These are phyloP conservation scores for Philonicus albiceps DNA, from an alignment of 2,888 invertebrate species.

Conservation along the genomic window DNA sequence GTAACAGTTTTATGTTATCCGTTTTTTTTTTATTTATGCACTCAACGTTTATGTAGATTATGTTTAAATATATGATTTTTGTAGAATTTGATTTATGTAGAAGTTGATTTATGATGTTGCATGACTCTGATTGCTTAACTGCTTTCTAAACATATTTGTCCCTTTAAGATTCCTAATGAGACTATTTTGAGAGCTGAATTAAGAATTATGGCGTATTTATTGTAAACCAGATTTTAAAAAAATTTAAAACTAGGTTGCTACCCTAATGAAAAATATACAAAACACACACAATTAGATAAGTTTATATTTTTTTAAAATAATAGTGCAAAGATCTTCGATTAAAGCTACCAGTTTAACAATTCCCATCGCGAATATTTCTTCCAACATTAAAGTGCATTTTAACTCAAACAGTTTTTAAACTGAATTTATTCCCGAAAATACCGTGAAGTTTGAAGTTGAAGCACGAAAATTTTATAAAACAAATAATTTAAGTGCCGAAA, in stretches of 20 bases:
- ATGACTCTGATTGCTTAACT: too few species aligned
- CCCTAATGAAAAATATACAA: too few species aligned
- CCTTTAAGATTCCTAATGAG: neutral
- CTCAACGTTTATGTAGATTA: neutral
- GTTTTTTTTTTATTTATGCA: neutral
- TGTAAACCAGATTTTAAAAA: too few species aligned
- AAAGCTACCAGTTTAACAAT: neutral
- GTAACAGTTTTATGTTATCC: neutral
- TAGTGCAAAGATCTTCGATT: neutral
- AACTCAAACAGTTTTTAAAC: neutral
- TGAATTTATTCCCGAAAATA: neutral
- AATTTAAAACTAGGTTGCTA: too few species aligned
- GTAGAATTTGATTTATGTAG: neutral
- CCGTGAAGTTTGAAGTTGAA: too few species aligned
- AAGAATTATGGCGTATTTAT: too few species aligned
- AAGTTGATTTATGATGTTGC: neutral
- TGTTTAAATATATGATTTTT: neutral
- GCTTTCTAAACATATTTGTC: too few species aligned
- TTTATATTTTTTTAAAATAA: neutral
- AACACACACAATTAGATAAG: neutral
- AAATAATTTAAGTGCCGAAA: too few species aligned
- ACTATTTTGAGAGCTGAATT: neutral
- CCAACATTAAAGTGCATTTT: too few species aligned
- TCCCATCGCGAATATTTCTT: neutral
- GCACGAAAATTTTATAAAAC: too few species aligned